Conservation (phyloP, 1,140 invertebrate species). For the Hyles vespertilio region DNA sequence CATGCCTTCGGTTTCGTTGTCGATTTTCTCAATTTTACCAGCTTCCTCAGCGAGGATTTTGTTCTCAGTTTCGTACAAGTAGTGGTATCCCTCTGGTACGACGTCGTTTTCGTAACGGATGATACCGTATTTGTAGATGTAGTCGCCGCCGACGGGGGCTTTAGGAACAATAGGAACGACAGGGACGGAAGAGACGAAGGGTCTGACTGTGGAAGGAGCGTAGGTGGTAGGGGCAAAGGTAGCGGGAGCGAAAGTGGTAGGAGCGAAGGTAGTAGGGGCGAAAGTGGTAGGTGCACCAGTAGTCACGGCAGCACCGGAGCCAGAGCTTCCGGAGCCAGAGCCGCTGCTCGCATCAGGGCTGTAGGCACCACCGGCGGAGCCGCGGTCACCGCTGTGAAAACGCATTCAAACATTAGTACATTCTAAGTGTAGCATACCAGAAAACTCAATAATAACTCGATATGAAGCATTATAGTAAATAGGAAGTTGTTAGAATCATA, state of each 20-base stretch:
- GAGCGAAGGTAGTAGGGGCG: conserved; percentile 27
- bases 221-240: conserved; percentile 41
- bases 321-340: conserved; percentile 28
- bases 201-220: conserved; percentile 21
- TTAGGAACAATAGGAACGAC: background rate
- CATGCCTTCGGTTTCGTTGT: conserved; percentile 74
- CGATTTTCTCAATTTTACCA: conserved; percentile 69
- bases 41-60: conserved; percentile 77
- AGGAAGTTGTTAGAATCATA: too few species aligned
- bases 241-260: conserved; percentile 34
- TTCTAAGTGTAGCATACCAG: too few species aligned
- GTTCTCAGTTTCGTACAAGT: conserved; percentile 80
- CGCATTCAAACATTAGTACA: background rate
- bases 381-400: conserved; percentile 9
- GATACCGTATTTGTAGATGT: conserved; percentile 63
- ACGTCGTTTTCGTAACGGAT: conserved; percentile 60
- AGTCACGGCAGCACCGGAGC: conserved; percentile 1
- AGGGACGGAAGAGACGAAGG: conserved; percentile 12
- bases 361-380: conserved; percentile 11
- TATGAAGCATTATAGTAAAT: too few species aligned
- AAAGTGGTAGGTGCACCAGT: background rate
- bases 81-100: conserved; percentile 69
- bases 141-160: conserved; percentile 24
- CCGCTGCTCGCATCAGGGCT: conserved; percentile 3
- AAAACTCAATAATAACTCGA: too few species aligned